phyloP scores from a whole-genome alignment of 1,140 invertebrate species.

The Dermatophagoides farinae region DNA sequence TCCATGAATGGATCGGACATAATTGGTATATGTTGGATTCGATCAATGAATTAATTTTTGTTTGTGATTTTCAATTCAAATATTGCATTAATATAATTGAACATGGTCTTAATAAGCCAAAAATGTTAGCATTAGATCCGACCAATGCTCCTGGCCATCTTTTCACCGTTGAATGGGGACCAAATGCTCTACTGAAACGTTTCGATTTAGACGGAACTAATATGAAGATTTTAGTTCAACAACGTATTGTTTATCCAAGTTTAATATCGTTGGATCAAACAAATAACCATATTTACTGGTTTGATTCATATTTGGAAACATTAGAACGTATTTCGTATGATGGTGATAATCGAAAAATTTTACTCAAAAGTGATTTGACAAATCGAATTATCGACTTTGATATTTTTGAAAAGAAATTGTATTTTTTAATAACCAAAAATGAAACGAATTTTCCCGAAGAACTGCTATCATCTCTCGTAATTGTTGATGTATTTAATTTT shows the following conservation, averaged over 20 bases:
- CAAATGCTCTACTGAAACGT: conserved; percentile 27
- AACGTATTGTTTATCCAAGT: conserved; percentile 17
- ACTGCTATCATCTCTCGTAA: no score
- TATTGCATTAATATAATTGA: conserved; percentile 29
- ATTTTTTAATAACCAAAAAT: conserved; percentile 3
- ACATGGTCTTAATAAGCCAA: conserved; percentile 28
- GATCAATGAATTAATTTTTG: conserved; percentile 35
- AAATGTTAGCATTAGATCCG: conserved; percentile 39
- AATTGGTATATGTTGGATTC: conserved; percentile 42
- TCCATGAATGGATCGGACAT: conserved; percentile 28
- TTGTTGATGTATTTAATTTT: no score
- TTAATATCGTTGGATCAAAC: conserved; percentile 28
- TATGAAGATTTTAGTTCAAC: conserved; percentile 21
- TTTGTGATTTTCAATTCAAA: conserved; percentile 31
- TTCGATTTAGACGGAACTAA: conserved; percentile 28
- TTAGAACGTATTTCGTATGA: conserved; percentile 35
- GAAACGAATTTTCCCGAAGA: neutral
- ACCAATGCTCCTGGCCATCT: conserved; percentile 27
- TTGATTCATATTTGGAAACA: conserved; percentile 26
- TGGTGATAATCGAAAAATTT: conserved; percentile 44
- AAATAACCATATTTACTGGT: conserved; percentile 27
- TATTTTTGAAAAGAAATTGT: neutral
- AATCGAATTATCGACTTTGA: neutral
- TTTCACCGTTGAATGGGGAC: conserved; percentile 33
- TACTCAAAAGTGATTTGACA: conserved; percentile 39